These are phyloP conservation scores for Budorcas taxicolor DNA, from an alignment of 2,113 vertebrate species.

Conservation along the genomic window DNA sequence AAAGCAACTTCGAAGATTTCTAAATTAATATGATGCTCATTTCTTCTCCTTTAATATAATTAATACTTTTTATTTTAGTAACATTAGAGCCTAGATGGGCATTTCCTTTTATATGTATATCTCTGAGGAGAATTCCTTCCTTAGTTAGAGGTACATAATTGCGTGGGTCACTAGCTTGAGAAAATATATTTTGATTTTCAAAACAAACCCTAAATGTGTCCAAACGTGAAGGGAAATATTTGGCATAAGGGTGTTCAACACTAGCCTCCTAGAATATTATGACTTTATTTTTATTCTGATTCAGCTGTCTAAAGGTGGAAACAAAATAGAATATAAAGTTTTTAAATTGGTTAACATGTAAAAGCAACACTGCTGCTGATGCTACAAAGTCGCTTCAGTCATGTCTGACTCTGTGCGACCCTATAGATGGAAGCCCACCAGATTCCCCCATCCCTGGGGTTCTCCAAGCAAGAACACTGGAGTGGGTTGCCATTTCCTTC, in stretches of 20 bases:
- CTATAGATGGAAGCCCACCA: too few species aligned
- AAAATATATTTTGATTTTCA: not conserved
- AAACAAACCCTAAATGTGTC: not conserved
- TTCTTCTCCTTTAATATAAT: not conserved
- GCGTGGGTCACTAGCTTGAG: not conserved
- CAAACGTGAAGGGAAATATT: not conserved
- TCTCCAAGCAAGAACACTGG: too few species aligned
- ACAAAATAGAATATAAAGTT: not conserved
- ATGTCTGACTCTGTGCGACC: too few species aligned
- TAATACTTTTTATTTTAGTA: not conserved
- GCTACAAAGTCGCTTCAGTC: too few species aligned
- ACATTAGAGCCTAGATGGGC: not conserved
- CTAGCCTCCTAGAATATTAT: not conserved
- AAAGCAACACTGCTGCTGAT: not conserved
- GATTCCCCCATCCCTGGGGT: too few species aligned
- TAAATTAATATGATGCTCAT: not conserved
- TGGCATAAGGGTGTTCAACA: not conserved
- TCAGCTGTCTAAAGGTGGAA: not conserved
- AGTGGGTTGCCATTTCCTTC: too few species aligned
- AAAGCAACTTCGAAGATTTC: not conserved
- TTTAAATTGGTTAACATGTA: not conserved
- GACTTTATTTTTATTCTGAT: not conserved
- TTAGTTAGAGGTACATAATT: not conserved
- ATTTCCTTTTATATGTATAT: not conserved
- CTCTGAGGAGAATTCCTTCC: not conserved